phyloP scores from a whole-genome alignment of 2,797 vertebrate genomes.

The Adelosebastes latens region DNA sequence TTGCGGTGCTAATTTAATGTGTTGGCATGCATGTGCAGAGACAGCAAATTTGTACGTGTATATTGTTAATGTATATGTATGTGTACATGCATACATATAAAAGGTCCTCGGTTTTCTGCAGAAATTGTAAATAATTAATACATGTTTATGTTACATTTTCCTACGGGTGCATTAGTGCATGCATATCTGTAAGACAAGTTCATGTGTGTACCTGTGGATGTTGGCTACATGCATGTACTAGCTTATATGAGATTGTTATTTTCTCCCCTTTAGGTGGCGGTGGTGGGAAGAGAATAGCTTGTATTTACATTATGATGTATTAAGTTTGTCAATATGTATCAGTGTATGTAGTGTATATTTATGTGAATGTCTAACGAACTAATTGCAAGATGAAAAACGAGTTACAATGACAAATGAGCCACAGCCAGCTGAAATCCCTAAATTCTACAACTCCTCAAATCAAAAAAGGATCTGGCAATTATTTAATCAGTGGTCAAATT shows the following conservation, averaged over 20 bases:
- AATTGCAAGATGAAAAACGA: background rate
- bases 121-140: background rate
- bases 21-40: background rate
- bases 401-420: background rate
- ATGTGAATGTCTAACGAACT: background rate
- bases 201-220: background rate
- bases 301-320: background rate
- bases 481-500: slow-evolving; percentile 47
- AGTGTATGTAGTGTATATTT: background rate
- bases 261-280: background rate
- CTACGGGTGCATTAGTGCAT: background rate
- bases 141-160: background rate
- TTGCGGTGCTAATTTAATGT: background rate
- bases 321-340: background rate
- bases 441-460: slow-evolving; percentile 20
- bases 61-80: background rate
- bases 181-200: background rate
- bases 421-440: background rate
- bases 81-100: background rate
- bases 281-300: background rate
- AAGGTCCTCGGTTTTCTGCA: background rate
- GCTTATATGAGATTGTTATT: background rate
- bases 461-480: slow-evolving; percentile 15
- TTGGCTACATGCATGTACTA: background rate
- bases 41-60: background rate